A percentile compares a stretch with the other conserved stretches of the same genome.
Conservation (phyloP, 2,113 vertebrate genomes). For the Oryzias celebensis region DNA sequence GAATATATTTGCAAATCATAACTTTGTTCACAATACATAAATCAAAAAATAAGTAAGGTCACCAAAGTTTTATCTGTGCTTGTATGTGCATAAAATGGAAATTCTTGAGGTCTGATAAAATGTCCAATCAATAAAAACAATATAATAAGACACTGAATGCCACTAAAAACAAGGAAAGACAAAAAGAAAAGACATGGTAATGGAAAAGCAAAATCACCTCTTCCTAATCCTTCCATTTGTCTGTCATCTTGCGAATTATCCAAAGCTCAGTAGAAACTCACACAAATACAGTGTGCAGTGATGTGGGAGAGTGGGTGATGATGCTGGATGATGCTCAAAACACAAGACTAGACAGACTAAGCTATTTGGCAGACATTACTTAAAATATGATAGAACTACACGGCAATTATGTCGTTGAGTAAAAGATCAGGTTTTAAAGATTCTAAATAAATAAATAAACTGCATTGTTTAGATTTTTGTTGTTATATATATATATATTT, state of each 20-base stretch:
- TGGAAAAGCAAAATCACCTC: slow-evolving; percentile 36
- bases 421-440: too few species aligned
- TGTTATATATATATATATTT: neutral
- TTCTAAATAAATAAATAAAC: too few species aligned
- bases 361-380: slow-evolving; percentile 62
- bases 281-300: slow-evolving; percentile 61
- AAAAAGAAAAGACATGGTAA: slow-evolving; percentile 8
- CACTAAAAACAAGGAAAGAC: slow-evolving; percentile 4
- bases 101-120: neutral
- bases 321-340: slow-evolving; percentile 63
- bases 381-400: slow-evolving; percentile 39
- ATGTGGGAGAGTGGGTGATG: slow-evolving; percentile 59
- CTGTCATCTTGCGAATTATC: slow-evolving; percentile 74
- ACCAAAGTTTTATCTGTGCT: too few species aligned
- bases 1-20: too few species aligned
- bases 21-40: too few species aligned
- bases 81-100: too few species aligned
- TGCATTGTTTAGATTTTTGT: neutral
- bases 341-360: slow-evolving; percentile 67
- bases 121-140: neutral
- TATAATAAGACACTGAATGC: slow-evolving; percentile 1
- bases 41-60: too few species aligned
- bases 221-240: slow-evolving; percentile 58
- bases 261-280: slow-evolving; percentile 67
- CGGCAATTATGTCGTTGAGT: slow-evolving; percentile 21